Evolutionary conservation across 2,797 vertebrate species (phyloP), one percentile per base, ranked within the genome.

Genomic region (Galagoides demidoff): DNA sequence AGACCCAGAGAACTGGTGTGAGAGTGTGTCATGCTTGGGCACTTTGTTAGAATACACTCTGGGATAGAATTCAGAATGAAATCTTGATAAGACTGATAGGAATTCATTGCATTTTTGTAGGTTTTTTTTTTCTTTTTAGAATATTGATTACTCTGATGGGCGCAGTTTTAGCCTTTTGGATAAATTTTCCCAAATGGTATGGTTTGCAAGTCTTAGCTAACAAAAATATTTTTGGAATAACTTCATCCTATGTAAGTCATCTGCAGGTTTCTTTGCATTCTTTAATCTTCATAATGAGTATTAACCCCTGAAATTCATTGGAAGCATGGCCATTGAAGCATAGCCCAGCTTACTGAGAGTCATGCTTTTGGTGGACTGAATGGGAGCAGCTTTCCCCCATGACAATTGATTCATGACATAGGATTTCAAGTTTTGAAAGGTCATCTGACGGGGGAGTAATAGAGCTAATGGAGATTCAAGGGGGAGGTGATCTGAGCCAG

Each of bases 61-160:
- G 34, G 73, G 39, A 23, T 57, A 45, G 85, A 63, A 39, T 49
- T 85, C 52, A 88, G 66, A 45, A 52, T 88, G 66, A 34, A 71
- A 13, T 64, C 43, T 34, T 39, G 89, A 85, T 31, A 63, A 27
- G 52, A 73, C 45, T 55, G 39, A 68, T 27, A 39, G 5, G 49
- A 34, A 55, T 63, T 88, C 79, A 73, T 52, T 63, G 14, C 34
- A 49, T 85, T 93, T 88, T 92, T 29, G 23, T 90, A 64, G 52
- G 79, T 31, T 34, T 92, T 92, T 81, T 76, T 93, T 14, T 83
- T 89, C 73, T 74, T 11, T 86, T 94, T 37, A 81, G 74, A 29
- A 89, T 96, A 95, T 73, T 81, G 31, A 84, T 95, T 88, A 92
- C 92, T 94, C 90, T 89, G 89, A 81, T 92, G 84, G 86, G 78